Evolutionary conservation across 2,888 invertebrate genomes (phyloP).

Genomic region (Macropis europaea): DNA sequence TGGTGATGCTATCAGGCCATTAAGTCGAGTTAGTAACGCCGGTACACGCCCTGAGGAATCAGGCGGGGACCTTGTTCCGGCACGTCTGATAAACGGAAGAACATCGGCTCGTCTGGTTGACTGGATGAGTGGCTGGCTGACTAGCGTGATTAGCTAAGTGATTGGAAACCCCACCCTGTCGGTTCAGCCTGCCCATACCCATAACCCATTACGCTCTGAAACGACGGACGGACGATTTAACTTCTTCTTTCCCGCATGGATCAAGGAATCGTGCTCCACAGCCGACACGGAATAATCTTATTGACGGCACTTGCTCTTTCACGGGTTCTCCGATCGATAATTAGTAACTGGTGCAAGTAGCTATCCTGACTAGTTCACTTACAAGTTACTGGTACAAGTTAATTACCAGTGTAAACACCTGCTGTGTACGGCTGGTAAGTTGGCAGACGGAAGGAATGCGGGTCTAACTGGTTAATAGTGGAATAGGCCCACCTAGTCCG

Average conservation of each 20-base stretch:
- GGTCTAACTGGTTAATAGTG: too few species aligned
- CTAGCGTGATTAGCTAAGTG: conserved; percentile 75
- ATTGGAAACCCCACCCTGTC: conserved; percentile 70
- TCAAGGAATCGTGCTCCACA: conserved; percentile 9
- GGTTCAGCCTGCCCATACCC: conserved; percentile 38
- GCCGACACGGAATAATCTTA: conserved; percentile 19
- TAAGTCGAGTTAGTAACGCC: conserved; percentile 56
- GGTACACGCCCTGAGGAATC: conserved; percentile 62
- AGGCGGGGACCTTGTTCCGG: conserved; percentile 53
- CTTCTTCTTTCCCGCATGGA: conserved; percentile 29
- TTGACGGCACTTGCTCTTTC: conserved; percentile 7
- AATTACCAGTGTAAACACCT: too few species aligned
- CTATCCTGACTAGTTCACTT: too few species aligned
- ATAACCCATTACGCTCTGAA: conserved; percentile 52
- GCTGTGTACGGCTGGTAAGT: too few species aligned
- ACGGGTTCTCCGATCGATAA: conserved; percentile 12
- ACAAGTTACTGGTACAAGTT: too few species aligned
- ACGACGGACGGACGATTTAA: conserved; percentile 15
- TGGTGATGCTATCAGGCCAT: conserved; percentile 41
- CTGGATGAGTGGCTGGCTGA: conserved; percentile 63
- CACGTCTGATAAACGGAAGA: conserved; percentile 59
- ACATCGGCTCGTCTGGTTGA: conserved; percentile 44
- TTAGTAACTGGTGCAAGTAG: neutral
- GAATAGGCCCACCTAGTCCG: too few species aligned
- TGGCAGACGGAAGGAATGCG: too few species aligned